Conservation (phyloP, 2,797 vertebrate species). For the Etheostoma perlongum region DNA sequence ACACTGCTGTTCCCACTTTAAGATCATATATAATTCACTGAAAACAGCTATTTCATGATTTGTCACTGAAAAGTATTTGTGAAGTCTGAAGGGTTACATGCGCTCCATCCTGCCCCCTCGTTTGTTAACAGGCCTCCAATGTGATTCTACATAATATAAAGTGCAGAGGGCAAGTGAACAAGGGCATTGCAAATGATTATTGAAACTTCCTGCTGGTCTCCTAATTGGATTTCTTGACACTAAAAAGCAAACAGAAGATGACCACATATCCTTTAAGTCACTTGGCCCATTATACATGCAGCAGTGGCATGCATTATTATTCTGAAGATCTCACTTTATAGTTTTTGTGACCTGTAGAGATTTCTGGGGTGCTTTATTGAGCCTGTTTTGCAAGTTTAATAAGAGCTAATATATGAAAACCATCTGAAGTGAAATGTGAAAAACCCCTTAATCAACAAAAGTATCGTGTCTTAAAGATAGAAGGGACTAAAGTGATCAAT, state of each 20-base stretch:
- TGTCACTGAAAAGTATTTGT: not conserved
- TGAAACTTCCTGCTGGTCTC: not conserved
- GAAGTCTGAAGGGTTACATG: not conserved
- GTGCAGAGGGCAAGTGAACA: not conserved
- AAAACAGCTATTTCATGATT: not conserved
- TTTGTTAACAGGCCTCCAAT: not conserved
- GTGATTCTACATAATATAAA: not conserved
- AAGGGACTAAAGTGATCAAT: constrained; percentile 60
- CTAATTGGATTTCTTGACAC: not conserved
- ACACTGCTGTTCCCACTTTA: not conserved
- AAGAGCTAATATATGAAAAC: constrained; percentile 56
- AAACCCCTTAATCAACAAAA: constrained; percentile 66
- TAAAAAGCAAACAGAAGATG: not conserved
- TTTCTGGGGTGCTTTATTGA: constrained; percentile 18
- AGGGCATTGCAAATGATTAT: not conserved
- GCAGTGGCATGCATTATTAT: not conserved
- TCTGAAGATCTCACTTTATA: constrained; percentile 18
- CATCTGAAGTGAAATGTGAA: constrained; percentile 42
- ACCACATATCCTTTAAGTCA: constrained; percentile 13
- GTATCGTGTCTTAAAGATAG: constrained; percentile 52
- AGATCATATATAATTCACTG: no score
- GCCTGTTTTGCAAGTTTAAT: constrained; percentile 66
- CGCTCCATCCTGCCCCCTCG: not conserved
- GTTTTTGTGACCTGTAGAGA: constrained; percentile 27
- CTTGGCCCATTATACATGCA: constrained; percentile 33